Evolutionary conservation across 1,140 invertebrate species (phyloP).

Genomic region (Aphelenchoides avenae): DNA sequence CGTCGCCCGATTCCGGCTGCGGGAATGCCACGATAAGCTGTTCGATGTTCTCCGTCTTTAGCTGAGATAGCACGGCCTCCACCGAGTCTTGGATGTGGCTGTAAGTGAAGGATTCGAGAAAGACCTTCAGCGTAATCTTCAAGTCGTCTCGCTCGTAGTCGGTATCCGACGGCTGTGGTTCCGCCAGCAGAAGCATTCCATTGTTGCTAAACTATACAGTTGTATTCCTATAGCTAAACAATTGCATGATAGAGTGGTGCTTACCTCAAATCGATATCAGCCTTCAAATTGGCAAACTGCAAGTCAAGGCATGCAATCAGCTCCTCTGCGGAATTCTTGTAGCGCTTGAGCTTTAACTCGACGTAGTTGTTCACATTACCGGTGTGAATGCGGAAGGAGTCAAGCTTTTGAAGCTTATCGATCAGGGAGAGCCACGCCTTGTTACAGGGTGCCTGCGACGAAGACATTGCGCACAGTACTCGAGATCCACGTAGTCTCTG

Average conservation of each 20-base stretch:
- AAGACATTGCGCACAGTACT: too few relatives aligned
- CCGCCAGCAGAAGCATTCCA: conserved; percentile 46
- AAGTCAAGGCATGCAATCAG: conserved; percentile 49
- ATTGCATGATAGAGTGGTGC: conserved; percentile 4
- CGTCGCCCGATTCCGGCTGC: conserved; percentile 33
- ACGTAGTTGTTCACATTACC: conserved; percentile 57
- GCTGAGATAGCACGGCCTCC: conserved; percentile 36
- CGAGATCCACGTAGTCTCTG: too few relatives aligned
- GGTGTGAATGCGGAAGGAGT: conserved; percentile 51
- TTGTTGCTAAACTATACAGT: conserved; percentile 46
- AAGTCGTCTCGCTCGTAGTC: conserved; percentile 53
- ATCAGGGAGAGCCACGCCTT: too few relatives aligned
- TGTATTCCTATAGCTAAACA: conserved; percentile 5
- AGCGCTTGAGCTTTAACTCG: conserved; percentile 54
- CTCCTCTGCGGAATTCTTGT: conserved; percentile 54
- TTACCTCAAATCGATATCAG: conserved; percentile 36
- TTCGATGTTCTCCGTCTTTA: conserved; percentile 53
- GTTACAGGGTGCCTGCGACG: too few relatives aligned
- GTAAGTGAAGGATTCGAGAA: conserved; percentile 41
- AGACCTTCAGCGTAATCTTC: conserved; percentile 56
- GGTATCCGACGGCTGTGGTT: conserved; percentile 41
- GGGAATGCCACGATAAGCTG: conserved; percentile 55
- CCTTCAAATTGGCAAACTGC: conserved; percentile 39
- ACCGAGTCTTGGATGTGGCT: conserved; percentile 36
- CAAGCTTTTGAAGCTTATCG: conserved; percentile 25